These are phyloP conservation scores for Sinonovacula constricta DNA, from an alignment of 1,140 invertebrate species.

Conservation along the genomic window DNA sequence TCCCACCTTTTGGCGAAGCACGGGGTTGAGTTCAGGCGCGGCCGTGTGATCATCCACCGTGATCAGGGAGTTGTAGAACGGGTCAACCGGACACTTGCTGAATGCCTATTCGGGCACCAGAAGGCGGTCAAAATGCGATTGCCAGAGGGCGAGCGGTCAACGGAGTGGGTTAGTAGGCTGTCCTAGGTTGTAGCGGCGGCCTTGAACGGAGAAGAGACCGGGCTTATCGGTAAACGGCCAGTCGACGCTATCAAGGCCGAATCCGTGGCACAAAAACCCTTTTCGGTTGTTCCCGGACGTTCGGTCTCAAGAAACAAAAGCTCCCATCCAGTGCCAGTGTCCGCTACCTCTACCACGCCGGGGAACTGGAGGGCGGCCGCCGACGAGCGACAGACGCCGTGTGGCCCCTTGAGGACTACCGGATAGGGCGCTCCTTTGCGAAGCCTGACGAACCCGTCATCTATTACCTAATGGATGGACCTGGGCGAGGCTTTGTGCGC, in stretches of 20 bases:
- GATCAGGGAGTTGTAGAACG: conserved; percentile 40
- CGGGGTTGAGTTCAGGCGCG: conserved; percentile 21
- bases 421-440: conserved; percentile 5
- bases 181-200: conserved; percentile 36
- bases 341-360: conserved; percentile 51
- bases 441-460: conserved; percentile 24
- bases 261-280: conserved; percentile 17
- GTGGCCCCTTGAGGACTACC: conserved; percentile 38
- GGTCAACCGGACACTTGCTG: conserved; percentile 49
- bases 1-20: conserved; percentile 50
- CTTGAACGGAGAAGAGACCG: no score
- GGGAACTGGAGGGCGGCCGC: conserved; percentile 51
- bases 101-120: no score
- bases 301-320: neutral
- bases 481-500: conserved; percentile 47
- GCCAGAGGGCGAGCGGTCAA: no score
- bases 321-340: conserved; percentile 11
- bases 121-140: no score
- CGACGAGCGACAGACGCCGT: conserved; percentile 42
- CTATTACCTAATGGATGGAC: conserved; percentile 45
- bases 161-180: conserved; percentile 39
- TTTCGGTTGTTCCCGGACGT: no score
- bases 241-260: no score
- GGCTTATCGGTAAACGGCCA: no score
- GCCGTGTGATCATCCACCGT: conserved; percentile 25